Evolutionary conservation across 2,113 vertebrate genomes (phyloP).

Genomic region (Microcebus ravelobensis): DNA sequence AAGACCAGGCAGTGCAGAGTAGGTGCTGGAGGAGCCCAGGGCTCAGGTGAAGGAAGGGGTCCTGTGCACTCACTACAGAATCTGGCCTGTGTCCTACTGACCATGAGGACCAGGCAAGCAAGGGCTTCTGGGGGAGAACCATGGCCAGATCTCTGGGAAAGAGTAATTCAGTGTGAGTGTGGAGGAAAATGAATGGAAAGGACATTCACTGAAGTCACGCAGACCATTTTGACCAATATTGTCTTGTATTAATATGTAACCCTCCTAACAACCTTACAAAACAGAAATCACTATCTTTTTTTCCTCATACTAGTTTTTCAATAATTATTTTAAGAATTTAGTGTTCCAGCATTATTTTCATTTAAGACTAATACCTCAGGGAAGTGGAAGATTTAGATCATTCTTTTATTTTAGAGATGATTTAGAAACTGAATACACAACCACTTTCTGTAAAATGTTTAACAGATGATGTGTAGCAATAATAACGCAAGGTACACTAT

Average conservation of each 20-base stretch:
- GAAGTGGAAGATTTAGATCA: not conserved
- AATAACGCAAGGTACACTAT: no score
- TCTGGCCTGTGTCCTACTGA: not conserved
- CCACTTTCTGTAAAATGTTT: not conserved
- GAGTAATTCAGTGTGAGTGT: not conserved
- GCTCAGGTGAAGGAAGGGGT: not conserved
- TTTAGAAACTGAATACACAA: not conserved
- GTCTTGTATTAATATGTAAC: not conserved
- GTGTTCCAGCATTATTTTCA: not conserved
- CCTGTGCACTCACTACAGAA: accelerated
- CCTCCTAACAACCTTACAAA: not conserved
- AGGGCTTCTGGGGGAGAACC: not conserved
- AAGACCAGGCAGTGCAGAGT: accelerated
- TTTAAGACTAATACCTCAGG: not conserved
- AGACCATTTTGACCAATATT: not conserved
- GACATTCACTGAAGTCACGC: not conserved
- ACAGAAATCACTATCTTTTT: not conserved
- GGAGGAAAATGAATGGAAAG: not conserved
- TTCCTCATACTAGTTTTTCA: not conserved
- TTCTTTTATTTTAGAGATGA: not conserved
- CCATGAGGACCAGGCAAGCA: not conserved
- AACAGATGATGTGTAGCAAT: not conserved
- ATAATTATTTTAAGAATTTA: not conserved
- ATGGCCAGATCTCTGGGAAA: not conserved
- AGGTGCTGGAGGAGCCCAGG: accelerated